A percentile compares a stretch with the other conserved stretches of the same genome.
Evolutionary conservation across 2,797 vertebrate genomes (phyloP).

Genomic region (Smutsia temminckii): DNA sequence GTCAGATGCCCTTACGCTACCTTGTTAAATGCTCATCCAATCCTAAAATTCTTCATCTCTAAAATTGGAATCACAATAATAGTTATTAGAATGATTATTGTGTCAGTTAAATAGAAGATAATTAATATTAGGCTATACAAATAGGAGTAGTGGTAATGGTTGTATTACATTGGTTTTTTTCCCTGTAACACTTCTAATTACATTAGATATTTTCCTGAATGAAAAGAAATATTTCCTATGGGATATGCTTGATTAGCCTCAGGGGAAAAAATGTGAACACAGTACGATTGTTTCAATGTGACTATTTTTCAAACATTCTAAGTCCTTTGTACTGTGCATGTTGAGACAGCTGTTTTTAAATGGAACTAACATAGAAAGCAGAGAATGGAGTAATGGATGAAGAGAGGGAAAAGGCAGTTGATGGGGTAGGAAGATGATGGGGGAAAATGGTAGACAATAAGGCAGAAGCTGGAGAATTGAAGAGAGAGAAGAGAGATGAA

Average conservation of each 20-base stretch:
- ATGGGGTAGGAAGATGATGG: neutral
- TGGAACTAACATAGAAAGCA: neutral
- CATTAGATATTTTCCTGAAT: conserved; percentile 4
- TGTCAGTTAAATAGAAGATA: neutral
- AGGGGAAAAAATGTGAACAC: neutral
- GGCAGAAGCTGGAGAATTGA: neutral
- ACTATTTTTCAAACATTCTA: neutral
- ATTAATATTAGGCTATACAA: neutral
- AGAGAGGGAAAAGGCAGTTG: neutral
- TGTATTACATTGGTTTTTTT: neutral
- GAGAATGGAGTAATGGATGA: neutral
- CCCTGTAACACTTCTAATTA: neutral
- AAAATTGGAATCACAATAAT: neutral
- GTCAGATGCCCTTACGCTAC: neutral
- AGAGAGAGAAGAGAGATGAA: neutral
- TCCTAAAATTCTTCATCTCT: neutral
- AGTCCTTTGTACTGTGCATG: neutral
- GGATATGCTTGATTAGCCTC: neutral
- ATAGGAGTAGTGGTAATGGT: neutral
- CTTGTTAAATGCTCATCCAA: neutral
- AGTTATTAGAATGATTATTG: neutral
- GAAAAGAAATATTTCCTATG: neutral
- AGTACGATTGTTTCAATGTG: conserved; percentile 9
- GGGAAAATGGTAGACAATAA: neutral
- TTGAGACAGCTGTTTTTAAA: neutral